These are phyloP conservation scores for Abrostola triplasia DNA, from an alignment of 2,888 invertebrate species.

Conservation along the genomic window DNA sequence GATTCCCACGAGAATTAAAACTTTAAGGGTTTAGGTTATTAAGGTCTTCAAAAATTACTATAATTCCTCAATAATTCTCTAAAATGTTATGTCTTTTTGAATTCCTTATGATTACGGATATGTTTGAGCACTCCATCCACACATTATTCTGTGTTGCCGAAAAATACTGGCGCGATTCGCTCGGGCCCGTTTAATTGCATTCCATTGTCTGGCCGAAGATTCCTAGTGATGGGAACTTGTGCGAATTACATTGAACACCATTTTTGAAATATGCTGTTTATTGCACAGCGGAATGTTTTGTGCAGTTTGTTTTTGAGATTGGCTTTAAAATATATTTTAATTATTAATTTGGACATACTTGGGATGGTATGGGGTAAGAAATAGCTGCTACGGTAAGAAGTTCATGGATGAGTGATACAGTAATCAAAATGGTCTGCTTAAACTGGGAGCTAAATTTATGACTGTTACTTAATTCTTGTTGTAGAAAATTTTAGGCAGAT, in stretches of 20 bases:
- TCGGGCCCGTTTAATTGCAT: slow-evolving; percentile 53
- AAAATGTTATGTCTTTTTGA: background rate
- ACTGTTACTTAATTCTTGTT: no score
- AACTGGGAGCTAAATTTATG: no score
- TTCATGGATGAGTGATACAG: no score
- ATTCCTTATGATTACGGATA: background rate
- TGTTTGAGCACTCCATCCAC: slow-evolving; percentile 5
- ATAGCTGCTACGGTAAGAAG: no score
- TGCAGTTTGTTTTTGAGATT: background rate
- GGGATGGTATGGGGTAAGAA: no score
- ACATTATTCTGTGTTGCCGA: slow-evolving; percentile 17
- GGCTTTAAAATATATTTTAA: background rate
- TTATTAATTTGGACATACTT: background rate
- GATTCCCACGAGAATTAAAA: no score
- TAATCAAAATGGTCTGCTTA: no score
- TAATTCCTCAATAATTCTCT: background rate
- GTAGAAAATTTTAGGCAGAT: no score
- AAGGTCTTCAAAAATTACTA: no score
- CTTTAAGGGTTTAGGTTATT: no score
- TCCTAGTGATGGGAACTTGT: slow-evolving; percentile 44
- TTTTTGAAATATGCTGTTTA: slow-evolving; percentile 1
- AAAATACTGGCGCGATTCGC: slow-evolving; percentile 43
- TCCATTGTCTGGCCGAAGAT: slow-evolving; percentile 56
- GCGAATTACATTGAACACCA: background rate
- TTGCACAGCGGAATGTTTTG: background rate